phyloP scores from a whole-genome alignment of 2,797 vertebrate species.

The Anomalospiza imberbis region DNA sequence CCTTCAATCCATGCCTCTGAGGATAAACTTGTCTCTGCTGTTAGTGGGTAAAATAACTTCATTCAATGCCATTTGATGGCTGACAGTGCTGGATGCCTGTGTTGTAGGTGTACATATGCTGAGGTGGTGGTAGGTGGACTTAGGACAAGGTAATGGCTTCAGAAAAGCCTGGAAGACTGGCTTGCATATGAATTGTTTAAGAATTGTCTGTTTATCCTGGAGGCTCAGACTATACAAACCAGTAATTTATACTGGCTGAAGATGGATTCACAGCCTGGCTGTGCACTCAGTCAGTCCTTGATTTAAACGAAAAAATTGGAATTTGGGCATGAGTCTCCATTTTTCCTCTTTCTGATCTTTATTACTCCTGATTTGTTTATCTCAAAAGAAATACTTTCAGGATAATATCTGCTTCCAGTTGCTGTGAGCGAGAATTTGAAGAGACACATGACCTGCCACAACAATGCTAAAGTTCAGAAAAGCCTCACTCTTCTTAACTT shows the following conservation, averaged over 20 bases:
- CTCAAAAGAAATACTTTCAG: slow-evolving; percentile 34
- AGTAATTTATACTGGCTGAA: slow-evolving; percentile 55
- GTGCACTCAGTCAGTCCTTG: slow-evolving; percentile 14
- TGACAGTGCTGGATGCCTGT: not conserved
- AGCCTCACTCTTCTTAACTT: not conserved
- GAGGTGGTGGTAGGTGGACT: not conserved
- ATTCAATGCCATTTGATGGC: not conserved
- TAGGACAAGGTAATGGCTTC: not conserved
- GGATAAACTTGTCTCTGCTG: not conserved
- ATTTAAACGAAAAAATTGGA: slow-evolving; percentile 58
- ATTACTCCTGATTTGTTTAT: slow-evolving; percentile 65
- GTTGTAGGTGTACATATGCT: not conserved
- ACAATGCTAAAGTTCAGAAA: not conserved
- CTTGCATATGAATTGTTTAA: slow-evolving; percentile 15
- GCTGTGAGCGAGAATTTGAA: slow-evolving; percentile 12
- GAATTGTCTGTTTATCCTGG: slow-evolving; percentile 56
- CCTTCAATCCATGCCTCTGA: not conserved
- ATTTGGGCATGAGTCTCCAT: slow-evolving; percentile 6
- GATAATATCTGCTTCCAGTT: slow-evolving; percentile 35
- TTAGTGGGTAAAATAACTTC: not conserved
- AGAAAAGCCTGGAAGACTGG: slow-evolving; percentile 41
- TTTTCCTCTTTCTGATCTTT: slow-evolving; percentile 29
- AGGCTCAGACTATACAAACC: slow-evolving; percentile 49
- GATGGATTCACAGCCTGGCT: slow-evolving; percentile 13
- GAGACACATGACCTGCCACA: slow-evolving; percentile 2